A percentile compares a stretch with the other conserved stretches of the same genome.
Conservation (phyloP, 35 echinoderm and acorn worm genomes). For the Hemicentrotus pulcherrimus region DNA sequence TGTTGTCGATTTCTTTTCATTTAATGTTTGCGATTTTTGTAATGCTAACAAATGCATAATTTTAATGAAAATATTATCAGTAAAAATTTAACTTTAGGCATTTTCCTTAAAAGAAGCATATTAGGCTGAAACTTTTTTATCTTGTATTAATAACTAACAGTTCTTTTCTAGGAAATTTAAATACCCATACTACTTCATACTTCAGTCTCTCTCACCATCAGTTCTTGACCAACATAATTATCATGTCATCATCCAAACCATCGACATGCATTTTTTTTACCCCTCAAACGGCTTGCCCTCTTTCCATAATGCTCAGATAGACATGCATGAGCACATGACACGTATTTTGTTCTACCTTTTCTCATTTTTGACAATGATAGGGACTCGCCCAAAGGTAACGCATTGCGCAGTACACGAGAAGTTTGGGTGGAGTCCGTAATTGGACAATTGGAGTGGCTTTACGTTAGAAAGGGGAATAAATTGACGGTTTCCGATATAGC, state of each 20-base stretch:
- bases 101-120: too few species aligned
- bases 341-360: slow-evolving; percentile 4
- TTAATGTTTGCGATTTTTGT: too few species aligned
- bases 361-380: background rate
- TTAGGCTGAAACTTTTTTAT: too few species aligned
- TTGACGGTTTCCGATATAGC: slow-evolving; percentile 39
- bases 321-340: slow-evolving; percentile 1
- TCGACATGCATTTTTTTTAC: background rate
- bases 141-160: too few species aligned
- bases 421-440: slow-evolving; percentile 39
- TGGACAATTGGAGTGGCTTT: slow-evolving; percentile 47
- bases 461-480: slow-evolving; percentile 9
- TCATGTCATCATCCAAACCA: background rate
- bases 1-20: too few species aligned
- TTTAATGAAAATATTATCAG: too few species aligned
- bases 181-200: too few species aligned
- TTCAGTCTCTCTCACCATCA: background rate
- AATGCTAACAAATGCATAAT: too few species aligned
- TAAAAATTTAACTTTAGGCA: too few species aligned
- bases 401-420: slow-evolving; percentile 16
- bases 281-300: background rate
- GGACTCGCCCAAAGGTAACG: slow-evolving; percentile 11
- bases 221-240: background rate
- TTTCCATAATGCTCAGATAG: background rate
- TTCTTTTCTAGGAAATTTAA: too few species aligned